Percentiles rank a stretch among this genome's conserved stretches.
These are phyloP conservation scores for Acrossocheilus fasciatus DNA, from an alignment of 2,797 vertebrate genomes.

Conservation along the genomic window DNA sequence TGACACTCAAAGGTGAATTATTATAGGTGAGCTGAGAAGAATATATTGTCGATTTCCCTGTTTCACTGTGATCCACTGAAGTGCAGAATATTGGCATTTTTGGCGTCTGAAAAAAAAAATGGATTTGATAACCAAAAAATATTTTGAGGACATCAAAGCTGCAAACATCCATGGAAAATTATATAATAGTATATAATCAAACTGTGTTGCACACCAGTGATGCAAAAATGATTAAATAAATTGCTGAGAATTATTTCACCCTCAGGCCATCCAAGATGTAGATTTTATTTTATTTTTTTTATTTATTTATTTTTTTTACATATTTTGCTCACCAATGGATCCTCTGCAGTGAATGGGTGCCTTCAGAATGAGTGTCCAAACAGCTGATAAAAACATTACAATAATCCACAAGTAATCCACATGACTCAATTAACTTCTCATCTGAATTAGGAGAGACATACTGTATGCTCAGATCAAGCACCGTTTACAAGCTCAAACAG, in stretches of 20 bases:
- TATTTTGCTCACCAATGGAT: neutral
- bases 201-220: neutral
- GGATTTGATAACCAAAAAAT: slow-evolving; percentile 46
- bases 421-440: too few relatives aligned
- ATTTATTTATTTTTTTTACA: neutral
- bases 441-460: neutral
- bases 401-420: neutral
- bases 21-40: slow-evolving; percentile 36
- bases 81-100: slow-evolving; percentile 43
- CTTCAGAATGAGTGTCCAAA: neutral
- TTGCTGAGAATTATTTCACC: neutral
- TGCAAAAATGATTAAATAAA: neutral
- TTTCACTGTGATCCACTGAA: slow-evolving; percentile 49
- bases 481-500: neutral
- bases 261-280: neutral
- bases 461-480: neutral
- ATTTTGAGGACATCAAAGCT: slow-evolving; percentile 18
- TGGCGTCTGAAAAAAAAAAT: slow-evolving; percentile 22
- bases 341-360: neutral
- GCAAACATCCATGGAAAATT: neutral
- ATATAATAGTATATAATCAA: neutral
- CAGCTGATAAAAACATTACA: neutral
- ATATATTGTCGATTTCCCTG: slow-evolving; percentile 49
- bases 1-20: slow-evolving; percentile 29
- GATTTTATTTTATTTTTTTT: neutral